Evolutionary conservation across 1,140 invertebrate genomes (phyloP), one percentile per base, ranked within the genome.

Genomic region (Sitophilus oryzae): DNA sequence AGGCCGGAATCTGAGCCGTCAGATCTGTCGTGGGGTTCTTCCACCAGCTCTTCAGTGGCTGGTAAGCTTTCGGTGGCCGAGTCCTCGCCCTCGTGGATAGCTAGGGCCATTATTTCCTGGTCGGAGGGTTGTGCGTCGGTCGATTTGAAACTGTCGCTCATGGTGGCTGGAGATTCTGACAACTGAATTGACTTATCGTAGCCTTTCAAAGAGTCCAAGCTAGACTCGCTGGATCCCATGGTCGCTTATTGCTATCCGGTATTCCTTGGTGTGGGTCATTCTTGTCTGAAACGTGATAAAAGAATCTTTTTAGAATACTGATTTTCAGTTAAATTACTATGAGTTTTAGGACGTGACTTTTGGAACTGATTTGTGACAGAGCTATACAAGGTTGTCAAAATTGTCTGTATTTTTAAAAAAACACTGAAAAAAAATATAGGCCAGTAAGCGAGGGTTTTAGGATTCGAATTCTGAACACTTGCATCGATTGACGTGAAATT

Each of bases 1-100:
- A 91, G 66, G 0, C 88, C 88, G 1, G 86, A 90, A 69, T 90
- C 88, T 40, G 87, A 90, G 2, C 86, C 86, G 66, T 90, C 87
- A 5, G 84, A 87, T 49, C 85, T 71, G 48, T 72, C 70, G 45
- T 72, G 70, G 3, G 64, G 65, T 59, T 72, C 70, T 53, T 71
- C 67, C 1, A 45, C 61, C 6, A 61, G 19, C 54, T 66, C 66
- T 47, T 69, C 67, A 5, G 61, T 41, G 11, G 66, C 48, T 10
- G 68, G 68, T 9, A 72, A 53, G 61, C 69, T 71, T 58, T 72
- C 70, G 6, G 70, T 72, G 1, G 68, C 65, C 2, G 70, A 72
- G 59, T 72, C 70, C 56, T 72, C 70, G 8, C 63, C 68, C 34
- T 67, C 61, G 23, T 59, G 51, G 21, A 49, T 30, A 3, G 52